A percentile compares a stretch with the other conserved stretches of the same genome.
These are phyloP conservation scores for Nansenia antarctica DNA, from an alignment of 2,113 vertebrate species.

Conservation along the genomic window DNA sequence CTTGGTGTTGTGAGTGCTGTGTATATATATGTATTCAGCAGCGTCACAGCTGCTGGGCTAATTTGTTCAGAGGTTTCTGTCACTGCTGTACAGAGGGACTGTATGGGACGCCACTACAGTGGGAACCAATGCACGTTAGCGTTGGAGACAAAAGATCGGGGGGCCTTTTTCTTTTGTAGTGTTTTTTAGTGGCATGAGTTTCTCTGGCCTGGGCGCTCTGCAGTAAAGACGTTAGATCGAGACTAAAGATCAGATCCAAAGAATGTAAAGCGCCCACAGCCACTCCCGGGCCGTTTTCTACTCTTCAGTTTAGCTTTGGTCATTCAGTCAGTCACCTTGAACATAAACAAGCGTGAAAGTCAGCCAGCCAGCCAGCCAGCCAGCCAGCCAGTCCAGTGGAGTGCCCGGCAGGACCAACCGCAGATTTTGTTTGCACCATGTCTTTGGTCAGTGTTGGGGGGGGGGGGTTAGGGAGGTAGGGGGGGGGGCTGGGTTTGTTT, in stretches of 20 bases:
- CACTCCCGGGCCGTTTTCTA: not conserved
- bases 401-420: not conserved
- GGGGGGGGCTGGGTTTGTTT: not conserved
- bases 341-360: not conserved
- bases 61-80: not conserved
- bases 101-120: too few species aligned
- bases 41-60: not conserved
- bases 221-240: too few species aligned
- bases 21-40: not conserved
- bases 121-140: too few species aligned
- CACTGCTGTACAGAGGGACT: not conserved
- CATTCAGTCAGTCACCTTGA: not conserved
- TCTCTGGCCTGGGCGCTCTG: not conserved
- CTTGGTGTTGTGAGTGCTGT: not conserved
- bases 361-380: not conserved
- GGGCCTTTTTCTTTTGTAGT: too few species aligned
- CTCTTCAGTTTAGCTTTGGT: not conserved
- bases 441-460: not conserved
- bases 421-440: not conserved
- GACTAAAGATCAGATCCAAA: not conserved
- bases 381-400: not conserved
- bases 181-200: not conserved
- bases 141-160: too few species aligned
- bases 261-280: not conserved
- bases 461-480: not conserved